Percentiles rank a stretch among this genome's conserved stretches.
phyloP scores from a whole-genome alignment of 2,113 vertebrate species.

The Jaculus jaculus region DNA sequence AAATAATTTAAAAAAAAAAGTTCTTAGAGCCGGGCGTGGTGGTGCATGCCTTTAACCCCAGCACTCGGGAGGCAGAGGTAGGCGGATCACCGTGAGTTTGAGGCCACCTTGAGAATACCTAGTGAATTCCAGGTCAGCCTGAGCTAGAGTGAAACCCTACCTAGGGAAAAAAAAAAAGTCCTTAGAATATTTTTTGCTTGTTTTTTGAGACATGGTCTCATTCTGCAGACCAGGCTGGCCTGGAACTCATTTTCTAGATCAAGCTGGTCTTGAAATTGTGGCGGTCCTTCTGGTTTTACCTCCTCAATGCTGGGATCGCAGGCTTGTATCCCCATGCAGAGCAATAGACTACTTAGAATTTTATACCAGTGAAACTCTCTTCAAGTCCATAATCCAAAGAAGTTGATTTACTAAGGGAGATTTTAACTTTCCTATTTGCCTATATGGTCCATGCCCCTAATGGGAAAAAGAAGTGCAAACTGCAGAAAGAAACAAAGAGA shows the following conservation, averaged over 20 bases:
- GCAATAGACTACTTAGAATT: constrained; percentile 30
- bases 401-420: background rate
- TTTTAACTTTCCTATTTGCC: constrained; percentile 32
- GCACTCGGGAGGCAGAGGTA: too few relatives aligned
- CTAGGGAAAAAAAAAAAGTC: too few relatives aligned
- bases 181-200: background rate
- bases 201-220: background rate
- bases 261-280: background rate
- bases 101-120: too few relatives aligned
- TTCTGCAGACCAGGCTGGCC: background rate
- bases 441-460: background rate
- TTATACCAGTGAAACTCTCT: constrained; percentile 53
- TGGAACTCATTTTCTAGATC: background rate
- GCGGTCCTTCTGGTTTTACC: background rate
- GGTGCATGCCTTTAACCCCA: too few relatives aligned
- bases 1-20: too few relatives aligned
- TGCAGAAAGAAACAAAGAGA: background rate
- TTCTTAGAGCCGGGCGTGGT: too few relatives aligned
- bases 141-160: too few relatives aligned
- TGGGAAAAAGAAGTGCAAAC: background rate
- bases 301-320: background rate
- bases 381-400: background rate
- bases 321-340: background rate
- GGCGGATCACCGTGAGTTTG: too few relatives aligned
- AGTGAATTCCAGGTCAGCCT: too few relatives aligned